Conservation (phyloP, 2,888 invertebrate species). For the Trachelus troglodyta region DNA sequence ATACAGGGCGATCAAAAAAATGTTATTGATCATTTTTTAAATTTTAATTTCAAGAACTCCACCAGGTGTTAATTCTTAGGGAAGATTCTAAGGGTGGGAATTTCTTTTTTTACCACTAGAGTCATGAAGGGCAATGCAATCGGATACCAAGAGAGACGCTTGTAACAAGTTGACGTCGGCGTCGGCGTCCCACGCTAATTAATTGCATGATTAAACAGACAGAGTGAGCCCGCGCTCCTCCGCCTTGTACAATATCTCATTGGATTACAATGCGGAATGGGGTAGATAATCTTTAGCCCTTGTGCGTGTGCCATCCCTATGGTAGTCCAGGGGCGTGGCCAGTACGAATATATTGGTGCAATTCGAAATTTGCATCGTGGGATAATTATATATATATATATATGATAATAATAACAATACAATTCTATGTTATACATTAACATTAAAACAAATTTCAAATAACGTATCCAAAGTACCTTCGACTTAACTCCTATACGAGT, state of each 20-base stretch:
- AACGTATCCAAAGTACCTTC: not conserved
- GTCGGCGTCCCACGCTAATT: constrained; percentile 18
- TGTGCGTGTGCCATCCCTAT: constrained; percentile 18
- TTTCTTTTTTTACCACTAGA: not conserved
- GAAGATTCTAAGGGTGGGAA: not conserved
- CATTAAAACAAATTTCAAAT: not conserved
- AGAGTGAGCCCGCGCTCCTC: constrained; percentile 15
- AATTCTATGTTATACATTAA: not conserved
- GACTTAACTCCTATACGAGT: not conserved
- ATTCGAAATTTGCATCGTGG: not conserved
- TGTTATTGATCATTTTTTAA: not conserved
- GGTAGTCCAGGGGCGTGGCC: constrained; percentile 8
- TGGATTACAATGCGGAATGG: constrained; percentile 40
- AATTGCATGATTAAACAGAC: constrained; percentile 24
- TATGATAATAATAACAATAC: not conserved
- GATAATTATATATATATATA: not conserved
- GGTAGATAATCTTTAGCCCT: constrained; percentile 42
- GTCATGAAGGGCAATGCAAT: not conserved
- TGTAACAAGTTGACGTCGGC: not conserved
- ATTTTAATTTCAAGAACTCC: too few relatives aligned
- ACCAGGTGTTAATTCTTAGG: not conserved
- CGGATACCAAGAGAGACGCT: not conserved
- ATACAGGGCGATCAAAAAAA: not conserved
- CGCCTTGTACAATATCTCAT: constrained; percentile 37
- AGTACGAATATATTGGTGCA: not conserved